phyloP scores from a whole-genome alignment of 2,113 vertebrate species.

The Haemorhous mexicanus region DNA sequence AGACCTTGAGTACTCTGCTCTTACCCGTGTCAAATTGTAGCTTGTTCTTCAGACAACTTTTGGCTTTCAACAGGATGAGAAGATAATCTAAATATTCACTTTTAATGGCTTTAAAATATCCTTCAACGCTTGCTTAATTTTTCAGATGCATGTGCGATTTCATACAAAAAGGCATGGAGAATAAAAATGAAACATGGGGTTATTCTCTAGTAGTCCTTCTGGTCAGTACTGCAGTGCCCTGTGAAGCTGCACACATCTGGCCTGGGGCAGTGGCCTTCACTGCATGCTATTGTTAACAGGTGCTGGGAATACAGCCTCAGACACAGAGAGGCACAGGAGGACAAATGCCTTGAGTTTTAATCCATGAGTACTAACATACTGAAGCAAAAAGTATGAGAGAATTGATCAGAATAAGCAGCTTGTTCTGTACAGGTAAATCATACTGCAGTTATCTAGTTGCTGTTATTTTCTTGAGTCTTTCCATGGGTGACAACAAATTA shows the following conservation, averaged over 20 bases:
- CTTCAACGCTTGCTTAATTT: not conserved
- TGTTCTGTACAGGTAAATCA: not conserved
- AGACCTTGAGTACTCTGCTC: not conserved
- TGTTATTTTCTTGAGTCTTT: not conserved
- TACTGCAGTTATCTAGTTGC: not conserved
- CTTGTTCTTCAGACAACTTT: not conserved
- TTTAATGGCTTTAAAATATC: not conserved
- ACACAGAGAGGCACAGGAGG: not conserved
- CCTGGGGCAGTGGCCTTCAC: not conserved
- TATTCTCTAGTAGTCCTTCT: not conserved
- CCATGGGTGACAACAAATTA: not conserved
- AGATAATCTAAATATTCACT: not conserved
- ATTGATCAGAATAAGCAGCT: not conserved
- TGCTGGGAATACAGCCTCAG: not conserved
- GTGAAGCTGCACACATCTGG: not conserved
- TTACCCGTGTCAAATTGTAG: not conserved
- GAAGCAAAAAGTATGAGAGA: not conserved
- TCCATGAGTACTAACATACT: not conserved
- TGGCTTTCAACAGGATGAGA: not conserved
- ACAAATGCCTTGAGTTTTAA: not conserved
- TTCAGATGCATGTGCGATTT: not conserved
- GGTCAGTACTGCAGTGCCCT: not conserved
- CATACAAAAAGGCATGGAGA: not conserved
- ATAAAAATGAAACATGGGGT: not conserved
- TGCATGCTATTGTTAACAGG: not conserved